Conservation (phyloP, 2,888 invertebrate genomes). For the Glaucopsyche alexis region DNA sequence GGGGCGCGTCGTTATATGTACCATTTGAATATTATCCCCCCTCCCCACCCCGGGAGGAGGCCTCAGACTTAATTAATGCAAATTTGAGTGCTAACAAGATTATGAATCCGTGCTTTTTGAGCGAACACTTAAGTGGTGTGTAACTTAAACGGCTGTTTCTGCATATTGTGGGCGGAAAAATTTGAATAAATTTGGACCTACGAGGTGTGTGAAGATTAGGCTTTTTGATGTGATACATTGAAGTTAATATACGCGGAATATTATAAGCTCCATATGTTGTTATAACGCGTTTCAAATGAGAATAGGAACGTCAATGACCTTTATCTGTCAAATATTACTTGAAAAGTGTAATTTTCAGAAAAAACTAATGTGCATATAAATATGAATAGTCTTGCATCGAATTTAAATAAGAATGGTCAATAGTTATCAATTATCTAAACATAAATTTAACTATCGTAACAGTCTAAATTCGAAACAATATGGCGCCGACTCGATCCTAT, state of each 20-base stretch:
- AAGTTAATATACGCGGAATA: not conserved
- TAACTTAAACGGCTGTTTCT: constrained; percentile 58
- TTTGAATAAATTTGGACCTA: constrained; percentile 41
- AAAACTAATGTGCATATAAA: too few species aligned
- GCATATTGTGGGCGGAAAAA: constrained; percentile 46
- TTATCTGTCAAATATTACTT: too few species aligned
- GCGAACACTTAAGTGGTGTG: constrained; percentile 57
- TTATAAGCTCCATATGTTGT: not conserved
- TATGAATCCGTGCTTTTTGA: constrained; percentile 77
- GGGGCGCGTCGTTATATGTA: constrained; percentile 76
- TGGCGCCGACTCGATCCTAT: too few species aligned
- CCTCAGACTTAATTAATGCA: constrained; percentile 78
- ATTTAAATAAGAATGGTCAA: too few species aligned
- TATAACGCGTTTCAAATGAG: too few species aligned
- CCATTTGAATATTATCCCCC: constrained; percentile 80
- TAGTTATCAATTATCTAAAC: too few species aligned
- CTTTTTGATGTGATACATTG: constrained; percentile 16
- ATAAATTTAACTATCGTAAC: too few species aligned
- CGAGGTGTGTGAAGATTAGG: constrained; percentile 2
- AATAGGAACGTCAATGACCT: too few species aligned
- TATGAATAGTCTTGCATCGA: too few species aligned
- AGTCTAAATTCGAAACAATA: too few species aligned
- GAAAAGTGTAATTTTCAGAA: too few species aligned
- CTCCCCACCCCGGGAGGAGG: constrained; percentile 60
- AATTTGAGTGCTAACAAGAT: constrained; percentile 81